Base-by-base conservation (phyloP, 1,140 invertebrate species). In the Nymphalis io region DNA sequence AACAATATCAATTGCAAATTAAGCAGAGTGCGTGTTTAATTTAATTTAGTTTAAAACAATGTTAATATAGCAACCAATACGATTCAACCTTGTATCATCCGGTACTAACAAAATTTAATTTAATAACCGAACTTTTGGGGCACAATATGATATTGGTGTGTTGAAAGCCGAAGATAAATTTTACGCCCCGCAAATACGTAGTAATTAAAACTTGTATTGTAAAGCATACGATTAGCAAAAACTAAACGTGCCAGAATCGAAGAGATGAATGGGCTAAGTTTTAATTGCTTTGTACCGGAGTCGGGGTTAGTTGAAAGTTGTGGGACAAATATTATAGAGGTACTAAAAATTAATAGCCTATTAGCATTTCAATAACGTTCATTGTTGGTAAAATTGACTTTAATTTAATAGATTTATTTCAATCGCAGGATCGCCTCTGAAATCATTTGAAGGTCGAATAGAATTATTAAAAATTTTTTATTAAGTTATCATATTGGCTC, bases 141-240 rank as follows among this genome's bases (percentile, higher is more conserved):
- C 15, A 27, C 11, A 27, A 55, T 55, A 44, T 44, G 27, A 27
- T 27, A 55, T 55, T 13, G 51, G 48, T 20, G 12, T 44, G 10
- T 3, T 55, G 51, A 55, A 55, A 55, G 15, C 48, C 48, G 51
- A 42, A 38, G 68, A 57, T 63, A 57, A 58, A 63, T 33, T 53
- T 59, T 70, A 70, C 59, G 48, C 40, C 27, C 40, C 42, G 23
- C 51, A 65, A 65, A 65, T 57, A 65, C 46, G 16, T 53, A 16
- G 68, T 63, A 70, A 63, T 70, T 70, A 70, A 70, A 70, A 70
- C 68, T 70, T 70, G 42, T 63, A 58, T 62, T 70, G 60, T 70
- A 63, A 63, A 63, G 39, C 60, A 69, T 70, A 62, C 60, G 68
- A 70, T 70, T 64, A 62, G 53, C 60, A 70, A 70, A 70, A 70